Base-by-base conservation (phyloP, 2,113 vertebrate genomes). In the Hydropotes inermis region DNA sequence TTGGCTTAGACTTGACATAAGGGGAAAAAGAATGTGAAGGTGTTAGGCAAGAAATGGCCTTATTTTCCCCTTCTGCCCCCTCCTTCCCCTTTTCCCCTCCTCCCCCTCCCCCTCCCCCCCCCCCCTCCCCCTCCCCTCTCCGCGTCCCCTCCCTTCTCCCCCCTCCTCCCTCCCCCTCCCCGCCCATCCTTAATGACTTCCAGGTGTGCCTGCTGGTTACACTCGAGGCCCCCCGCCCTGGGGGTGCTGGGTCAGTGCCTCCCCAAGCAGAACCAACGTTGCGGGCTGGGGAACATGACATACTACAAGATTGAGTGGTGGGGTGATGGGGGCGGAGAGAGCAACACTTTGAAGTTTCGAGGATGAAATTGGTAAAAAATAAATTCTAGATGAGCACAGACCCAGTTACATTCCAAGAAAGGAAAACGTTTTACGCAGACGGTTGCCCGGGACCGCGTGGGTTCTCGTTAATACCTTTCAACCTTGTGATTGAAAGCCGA, bases 151-250 rank as follows among this genome's bases (percentile, higher is more conserved):
- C 12, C 8, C 10, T n/a, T n/a, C 8, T 0, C 1, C 2, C 3
- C 15, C 15, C 7, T 5, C 13, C 5, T 3, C 19, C 7, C 27
- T 15, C 2, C 4, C 1, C 23, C 17, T 14, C 45, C 79, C 11
- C 12, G 0, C 23, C 27, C 13, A 54, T 54, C 85, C 89, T 97
- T 99, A 99, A 99, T 98, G 97, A 95, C 89, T 99, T 99, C 98
- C 98, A 99, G 99, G 99, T 99, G 98, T 97, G 97, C 89, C 96
- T 95, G 9, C 97, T 97, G 96, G 98, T 93, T 96, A 45, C 25
- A 81, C 96, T 96, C 97, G 98, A 98, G 97, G 98, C 98, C 98
- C 98, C 78, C 78, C 91, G 58, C 95, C 97, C 97, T 97, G 94
- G 11, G 95, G 97, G 90, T 93, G 78, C 97, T 98, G 98, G 98